phyloP scores from a whole-genome alignment of 2,888 invertebrate genomes.

The Pachydiplax longipennis region DNA sequence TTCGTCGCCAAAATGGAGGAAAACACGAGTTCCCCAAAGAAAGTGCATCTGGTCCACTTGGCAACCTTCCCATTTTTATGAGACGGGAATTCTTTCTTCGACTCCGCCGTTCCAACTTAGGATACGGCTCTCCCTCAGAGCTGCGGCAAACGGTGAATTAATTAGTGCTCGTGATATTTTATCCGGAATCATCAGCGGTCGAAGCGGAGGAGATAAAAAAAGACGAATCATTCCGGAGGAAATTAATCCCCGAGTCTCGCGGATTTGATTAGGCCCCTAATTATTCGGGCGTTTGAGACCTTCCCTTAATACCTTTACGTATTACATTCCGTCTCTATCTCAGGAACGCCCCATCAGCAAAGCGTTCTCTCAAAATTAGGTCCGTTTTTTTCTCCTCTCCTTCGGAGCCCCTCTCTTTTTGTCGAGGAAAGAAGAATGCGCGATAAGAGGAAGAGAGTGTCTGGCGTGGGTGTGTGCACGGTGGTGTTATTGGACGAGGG shows the following conservation, averaged over 20 bases:
- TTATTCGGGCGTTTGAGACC: background rate
- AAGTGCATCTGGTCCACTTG: background rate
- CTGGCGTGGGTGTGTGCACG: background rate
- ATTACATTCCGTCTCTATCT: background rate
- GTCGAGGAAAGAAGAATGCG: background rate
- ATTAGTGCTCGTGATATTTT: background rate
- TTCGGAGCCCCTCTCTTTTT: background rate
- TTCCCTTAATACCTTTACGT: background rate
- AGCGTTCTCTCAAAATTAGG: background rate
- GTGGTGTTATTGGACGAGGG: background rate
- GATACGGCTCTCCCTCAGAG: background rate
- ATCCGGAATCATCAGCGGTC: background rate
- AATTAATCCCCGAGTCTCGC: background rate
- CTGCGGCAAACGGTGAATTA: background rate
- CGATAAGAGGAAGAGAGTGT: background rate
- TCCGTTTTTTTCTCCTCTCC: background rate
- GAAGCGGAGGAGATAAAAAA: background rate
- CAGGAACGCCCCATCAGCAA: background rate
- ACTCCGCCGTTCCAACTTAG: background rate
- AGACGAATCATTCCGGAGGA: background rate
- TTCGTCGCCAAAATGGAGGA: background rate
- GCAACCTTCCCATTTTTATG: background rate
- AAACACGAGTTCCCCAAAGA: background rate
- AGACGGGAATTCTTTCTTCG: background rate
- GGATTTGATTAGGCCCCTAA: background rate